Base-by-base conservation (phyloP, 2,888 invertebrate species). In the Tetramorium bicarinatum region DNA sequence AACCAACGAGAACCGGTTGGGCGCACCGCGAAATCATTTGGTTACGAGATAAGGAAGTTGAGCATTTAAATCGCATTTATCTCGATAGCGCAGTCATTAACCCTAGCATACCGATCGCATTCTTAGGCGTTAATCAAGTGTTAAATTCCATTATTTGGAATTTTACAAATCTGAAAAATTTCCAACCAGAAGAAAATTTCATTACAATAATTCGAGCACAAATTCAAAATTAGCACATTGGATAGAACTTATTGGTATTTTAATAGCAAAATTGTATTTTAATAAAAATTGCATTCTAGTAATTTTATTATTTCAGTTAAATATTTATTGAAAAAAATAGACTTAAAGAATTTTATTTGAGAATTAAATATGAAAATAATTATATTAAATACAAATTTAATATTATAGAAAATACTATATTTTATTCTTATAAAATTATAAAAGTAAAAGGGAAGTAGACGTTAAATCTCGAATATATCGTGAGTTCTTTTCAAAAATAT, bases 1-100 rank as follows among this genome's bases (percentile, higher is more conserved):
- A 83, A 69, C 71, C 77, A 38, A 77, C 52, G 67, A 72, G 80
- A 90, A 90, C 90, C 88, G 84, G 87, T 87, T 84, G 81, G 66
- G 64, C 49, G 83, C 61, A 34, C 61, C 34, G 75, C 59, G 44
- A 79, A 80, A 71, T 71, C 44, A 80, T 69, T 80, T 44, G 34
- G 13, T 79, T 80, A 47, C 79, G 59, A 80, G 79, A 80, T 34
- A 80, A 80, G 79, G 25, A 80, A 80, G 56, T 77, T 29, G 29
- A 67, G 44, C 7, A 80, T 61, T 80, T 49, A 59, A 69, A 25
- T 52, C 64, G 38, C 38, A 25, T n/a, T 47, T 64, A 64, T 71
- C 47, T 49, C 71, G 38, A 59, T 49, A 80, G 47, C 8, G 21
- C 59, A 80, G 38, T 80, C 38, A 8, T 71, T 71, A 47, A 80